phyloP scores from a whole-genome alignment of 2,113 vertebrate species.

The Catharus fuscescens region DNA sequence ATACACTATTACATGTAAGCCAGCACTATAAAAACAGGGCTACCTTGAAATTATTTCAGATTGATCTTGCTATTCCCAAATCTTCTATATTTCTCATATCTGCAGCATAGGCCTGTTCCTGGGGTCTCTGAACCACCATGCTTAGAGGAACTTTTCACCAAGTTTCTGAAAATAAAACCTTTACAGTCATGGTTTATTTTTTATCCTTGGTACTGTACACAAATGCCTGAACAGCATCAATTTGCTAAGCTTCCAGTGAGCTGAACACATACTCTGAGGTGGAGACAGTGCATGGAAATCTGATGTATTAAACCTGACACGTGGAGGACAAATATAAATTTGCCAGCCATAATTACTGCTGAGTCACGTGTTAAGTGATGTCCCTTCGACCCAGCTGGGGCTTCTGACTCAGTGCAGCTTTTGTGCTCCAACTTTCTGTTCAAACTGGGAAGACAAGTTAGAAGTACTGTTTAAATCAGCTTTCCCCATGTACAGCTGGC shows the following conservation, averaged over 20 bases:
- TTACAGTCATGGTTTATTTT: background rate
- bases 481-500: background rate
- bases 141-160: background rate
- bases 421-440: background rate
- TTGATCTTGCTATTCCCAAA: background rate
- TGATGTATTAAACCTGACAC: background rate
- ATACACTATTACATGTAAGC: background rate
- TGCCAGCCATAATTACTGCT: background rate
- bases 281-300: background rate
- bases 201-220: background rate
- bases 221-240: background rate
- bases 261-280: background rate
- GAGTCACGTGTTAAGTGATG: background rate
- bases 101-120: background rate
- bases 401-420: background rate
- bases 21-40: background rate
- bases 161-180: background rate
- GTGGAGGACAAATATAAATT: conserved; percentile 11
- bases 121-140: background rate
- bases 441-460: background rate
- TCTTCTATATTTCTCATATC: background rate
- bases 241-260: background rate
- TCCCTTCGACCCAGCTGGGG: background rate
- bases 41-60: background rate
- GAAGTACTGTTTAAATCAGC: background rate